Conservation (phyloP, 2,888 invertebrate species). For the Lordiphosa fenestrarum region DNA sequence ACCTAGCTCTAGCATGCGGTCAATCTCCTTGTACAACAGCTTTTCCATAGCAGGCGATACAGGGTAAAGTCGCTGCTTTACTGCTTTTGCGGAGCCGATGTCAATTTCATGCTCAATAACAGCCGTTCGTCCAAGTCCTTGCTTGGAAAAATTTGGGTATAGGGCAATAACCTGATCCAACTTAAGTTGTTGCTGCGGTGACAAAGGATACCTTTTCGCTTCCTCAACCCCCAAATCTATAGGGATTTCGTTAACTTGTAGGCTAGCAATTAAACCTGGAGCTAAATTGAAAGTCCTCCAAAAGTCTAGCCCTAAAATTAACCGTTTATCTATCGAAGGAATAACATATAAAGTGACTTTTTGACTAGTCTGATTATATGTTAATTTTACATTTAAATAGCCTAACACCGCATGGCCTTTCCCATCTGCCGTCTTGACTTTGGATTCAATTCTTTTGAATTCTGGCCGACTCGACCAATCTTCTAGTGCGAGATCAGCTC, state of each 20-base stretch:
- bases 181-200: no score
- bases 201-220: no score
- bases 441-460: neutral
- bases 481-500: neutral
- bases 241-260: no score
- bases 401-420: neutral
- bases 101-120: no score
- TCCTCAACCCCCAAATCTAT: no score
- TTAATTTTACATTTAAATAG: neutral
- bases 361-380: neutral
- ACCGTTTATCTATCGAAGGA: neutral
- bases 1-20: no score
- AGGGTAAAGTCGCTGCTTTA: neutral
- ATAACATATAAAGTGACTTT: neutral
- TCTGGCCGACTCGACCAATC: neutral
- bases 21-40: neutral
- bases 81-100: neutral
- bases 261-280: no score
- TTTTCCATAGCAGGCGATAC: neutral
- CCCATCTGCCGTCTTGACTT: conserved; percentile 1
- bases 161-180: no score
- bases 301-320: no score
- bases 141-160: no score
- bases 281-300: no score
- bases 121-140: no score